A percentile compares a stretch with the other conserved stretches of the same genome.
Conservation (phyloP, 2,888 invertebrate genomes). For the Cacoxenus indagator region DNA sequence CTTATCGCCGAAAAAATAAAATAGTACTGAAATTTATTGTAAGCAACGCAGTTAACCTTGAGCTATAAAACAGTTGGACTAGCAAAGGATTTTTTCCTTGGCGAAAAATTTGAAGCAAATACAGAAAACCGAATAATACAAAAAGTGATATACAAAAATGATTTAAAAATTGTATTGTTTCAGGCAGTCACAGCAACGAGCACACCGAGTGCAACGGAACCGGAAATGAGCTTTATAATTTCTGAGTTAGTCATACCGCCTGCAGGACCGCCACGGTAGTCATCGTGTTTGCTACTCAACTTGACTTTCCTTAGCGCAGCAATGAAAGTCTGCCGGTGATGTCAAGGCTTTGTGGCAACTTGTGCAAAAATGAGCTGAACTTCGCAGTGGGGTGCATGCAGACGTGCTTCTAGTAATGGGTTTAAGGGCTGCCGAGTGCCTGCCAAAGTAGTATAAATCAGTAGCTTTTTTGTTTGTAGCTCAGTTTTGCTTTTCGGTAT, state of each 20-base stretch:
- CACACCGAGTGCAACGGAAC: conserved; percentile 4
- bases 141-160: conserved; percentile 8
- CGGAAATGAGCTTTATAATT: conserved; percentile 17
- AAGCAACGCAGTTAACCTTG: conserved; percentile 2
- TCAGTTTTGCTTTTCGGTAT: background rate
- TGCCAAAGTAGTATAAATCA: conserved; percentile 37
- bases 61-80: too few relatives aligned
- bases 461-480: conserved; percentile 16
- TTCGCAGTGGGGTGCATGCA: background rate
- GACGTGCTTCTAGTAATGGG: background rate
- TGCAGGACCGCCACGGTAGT: background rate
- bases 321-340: background rate
- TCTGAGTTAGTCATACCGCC: background rate
- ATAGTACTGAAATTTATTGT: background rate
- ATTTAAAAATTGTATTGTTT: conserved; percentile 27
- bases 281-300: background rate
- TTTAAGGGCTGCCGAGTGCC: conserved; percentile 32
- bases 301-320: background rate
- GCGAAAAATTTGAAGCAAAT: too few relatives aligned
- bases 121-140: background rate
- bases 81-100: too few relatives aligned
- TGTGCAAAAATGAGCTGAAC: background rate
- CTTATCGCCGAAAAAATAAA: background rate
- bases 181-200: background rate
- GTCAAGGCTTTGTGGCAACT: conserved; percentile 5